Evolutionary conservation across 2,888 invertebrate genomes (phyloP), one percentile per base, ranked within the genome.

Genomic region (Eucriotettix oculatus): DNA sequence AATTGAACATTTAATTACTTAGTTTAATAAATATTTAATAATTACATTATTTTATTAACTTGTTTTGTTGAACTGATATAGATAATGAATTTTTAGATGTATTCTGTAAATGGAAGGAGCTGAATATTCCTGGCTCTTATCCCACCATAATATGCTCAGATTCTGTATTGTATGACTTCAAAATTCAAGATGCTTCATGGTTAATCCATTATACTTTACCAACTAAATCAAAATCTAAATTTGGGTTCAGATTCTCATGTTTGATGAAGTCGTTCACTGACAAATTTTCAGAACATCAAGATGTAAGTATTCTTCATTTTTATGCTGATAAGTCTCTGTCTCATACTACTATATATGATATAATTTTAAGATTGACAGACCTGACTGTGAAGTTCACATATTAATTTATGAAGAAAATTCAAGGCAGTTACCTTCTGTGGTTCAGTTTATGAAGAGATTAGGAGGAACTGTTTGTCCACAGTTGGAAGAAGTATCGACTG

Each of bases 161-260:
- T 70, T 75, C 75, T 14, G 78, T 82, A 66, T 73, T 87, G 58
- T 74, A 74, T 0, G 79, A 83, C 64, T 68, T 89, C 58, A 77
- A 79, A 61, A 74, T 89, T 10, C 81, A 79, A 0, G 78, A 86
- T 69, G 85, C 85, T 0, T 76, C 80, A 57, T 76, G 80, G 66
- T 72, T 90, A 42, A 76, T 91, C 16, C 87, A 90, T 70, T 89
- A 80, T 71, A 84, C 86, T 2, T 70, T 90, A 65, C 84, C 86
- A 0, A 68, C 72, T 41, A 73, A 78, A 53, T 68, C 69, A 0
- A 85, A 84, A 71, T 82, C 85, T 57, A 76, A 77, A 68, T 90
- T 90, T 69, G 80, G 82, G 55, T 81, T 78, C 67, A 75, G 90
- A 62, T 86, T 88, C 68, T 78, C 83, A 0, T 80, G 82, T 29